Base-by-base conservation (phyloP, 2,113 vertebrate species). In the Aix galericulata region DNA sequence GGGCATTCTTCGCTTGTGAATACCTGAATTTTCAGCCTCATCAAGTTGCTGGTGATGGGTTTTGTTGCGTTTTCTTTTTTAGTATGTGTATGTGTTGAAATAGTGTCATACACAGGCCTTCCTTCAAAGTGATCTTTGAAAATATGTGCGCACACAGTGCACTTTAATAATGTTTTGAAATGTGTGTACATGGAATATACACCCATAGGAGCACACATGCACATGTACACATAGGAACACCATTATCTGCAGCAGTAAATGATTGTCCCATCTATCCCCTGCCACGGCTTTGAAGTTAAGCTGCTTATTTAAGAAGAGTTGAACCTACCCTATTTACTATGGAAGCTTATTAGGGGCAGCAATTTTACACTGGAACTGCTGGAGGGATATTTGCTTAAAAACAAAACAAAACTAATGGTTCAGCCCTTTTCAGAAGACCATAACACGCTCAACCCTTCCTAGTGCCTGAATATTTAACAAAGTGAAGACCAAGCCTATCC, bases 171-270 rank as follows among this genome's bases (percentile, higher is more conserved):
- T 5, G 31, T 46, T 81, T 32, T 22, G 15, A 32, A 7, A 13
- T 2, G 4, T 5, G 32, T 2, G 2, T 26, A 52, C 22, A 23
- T 4, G n/a, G 0, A 0, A 21, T 10, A 13, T 3, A 12, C 25
- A 50, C 21, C 14, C 1, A 0, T 17, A 18, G 26, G 50, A 62
- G 17, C 9, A n/a, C 31, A 34, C 52, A 34, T 0, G 4, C 1
- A 0, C 72, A 60, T 8, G 72, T 7, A 26, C 31, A 69, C 25
- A n/a, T 48, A 62, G 27, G 52, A 34, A 36, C 56, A 73, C 29
- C 53, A 40, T 7, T 18, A 60, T 69, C 55, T 44, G 77, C 42
- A n/a, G 73, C 59, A 78, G 20, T 42, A 64, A 92, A 82, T 4
- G 4, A 58, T 38, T 59, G 50, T 69, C 59, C 36, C 13, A 1